Evolutionary conservation across 2,113 vertebrate species (phyloP).

Genomic region (Alectura lathami): DNA sequence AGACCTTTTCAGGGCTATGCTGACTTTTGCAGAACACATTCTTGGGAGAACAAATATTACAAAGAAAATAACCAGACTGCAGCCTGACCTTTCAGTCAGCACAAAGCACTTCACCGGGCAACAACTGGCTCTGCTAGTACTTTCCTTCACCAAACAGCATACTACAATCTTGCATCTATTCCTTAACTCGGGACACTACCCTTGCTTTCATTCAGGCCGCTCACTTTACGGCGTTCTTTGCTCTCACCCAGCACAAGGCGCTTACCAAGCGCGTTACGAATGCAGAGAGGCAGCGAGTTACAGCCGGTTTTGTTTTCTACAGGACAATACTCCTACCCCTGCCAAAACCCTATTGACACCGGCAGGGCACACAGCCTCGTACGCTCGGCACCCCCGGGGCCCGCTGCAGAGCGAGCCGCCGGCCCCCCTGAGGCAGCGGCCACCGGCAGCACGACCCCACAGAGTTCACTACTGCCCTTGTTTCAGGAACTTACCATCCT

Average conservation of each 20-base stretch:
- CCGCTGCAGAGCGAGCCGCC: not conserved
- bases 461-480: not conserved
- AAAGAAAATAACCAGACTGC: no score
- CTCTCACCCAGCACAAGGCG: no score
- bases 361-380: no score
- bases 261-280: no score
- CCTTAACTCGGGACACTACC: fast-evolving
- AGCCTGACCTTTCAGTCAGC: not conserved
- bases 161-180: fast-evolving
- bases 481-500: not conserved
- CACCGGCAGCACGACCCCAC: not conserved
- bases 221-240: fast-evolving
- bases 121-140: fast-evolving
- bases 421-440: no score
- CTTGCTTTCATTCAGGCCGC: fast-evolving
- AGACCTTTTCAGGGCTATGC: fast-evolving
- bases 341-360: fast-evolving
- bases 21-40: no score
- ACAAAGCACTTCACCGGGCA: fast-evolving
- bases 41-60: fast-evolving
- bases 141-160: not conserved
- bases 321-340: no score
- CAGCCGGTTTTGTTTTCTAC: fast-evolving
- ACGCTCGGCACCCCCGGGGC: not conserved
- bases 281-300: no score